Evolutionary conservation across 2,113 vertebrate genomes (phyloP).

Genomic region (Chloropsis cyanopogon): DNA sequence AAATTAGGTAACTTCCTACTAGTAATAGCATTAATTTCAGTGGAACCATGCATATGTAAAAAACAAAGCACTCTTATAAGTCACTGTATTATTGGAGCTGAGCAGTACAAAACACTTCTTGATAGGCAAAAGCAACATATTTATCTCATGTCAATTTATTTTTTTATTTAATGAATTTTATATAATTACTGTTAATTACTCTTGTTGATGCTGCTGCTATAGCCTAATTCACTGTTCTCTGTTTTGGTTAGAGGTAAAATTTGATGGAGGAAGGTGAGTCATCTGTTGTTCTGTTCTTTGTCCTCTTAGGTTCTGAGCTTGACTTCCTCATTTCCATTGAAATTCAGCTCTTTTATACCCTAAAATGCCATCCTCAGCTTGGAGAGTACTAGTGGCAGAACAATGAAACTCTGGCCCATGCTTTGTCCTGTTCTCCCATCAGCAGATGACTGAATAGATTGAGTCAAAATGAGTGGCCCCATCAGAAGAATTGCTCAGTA

Average conservation of each 20-base stretch:
- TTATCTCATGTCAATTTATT: not conserved
- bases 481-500: not conserved
- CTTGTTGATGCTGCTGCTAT: not conserved
- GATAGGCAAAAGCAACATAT: not conserved
- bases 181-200: not conserved
- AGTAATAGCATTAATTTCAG: not conserved
- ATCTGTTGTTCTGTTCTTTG: not conserved
- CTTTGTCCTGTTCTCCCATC: not conserved
- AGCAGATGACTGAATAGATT: not conserved
- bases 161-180: not conserved
- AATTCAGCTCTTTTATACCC: not conserved
- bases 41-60: not conserved
- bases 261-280: not conserved
- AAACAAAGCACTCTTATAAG: not conserved
- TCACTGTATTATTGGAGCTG: not conserved
- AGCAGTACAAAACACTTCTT: not conserved
- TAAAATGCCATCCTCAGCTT: not conserved
- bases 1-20: not conserved
- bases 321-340: not conserved
- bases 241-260: not conserved
- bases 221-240: not conserved
- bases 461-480: not conserved
- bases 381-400: not conserved
- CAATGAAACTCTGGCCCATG: not conserved
- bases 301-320: not conserved